A percentile compares a stretch with the other conserved stretches of the same genome.
Evolutionary conservation across 2,888 invertebrate genomes (phyloP).

Genomic region (Tribolium freemani): DNA sequence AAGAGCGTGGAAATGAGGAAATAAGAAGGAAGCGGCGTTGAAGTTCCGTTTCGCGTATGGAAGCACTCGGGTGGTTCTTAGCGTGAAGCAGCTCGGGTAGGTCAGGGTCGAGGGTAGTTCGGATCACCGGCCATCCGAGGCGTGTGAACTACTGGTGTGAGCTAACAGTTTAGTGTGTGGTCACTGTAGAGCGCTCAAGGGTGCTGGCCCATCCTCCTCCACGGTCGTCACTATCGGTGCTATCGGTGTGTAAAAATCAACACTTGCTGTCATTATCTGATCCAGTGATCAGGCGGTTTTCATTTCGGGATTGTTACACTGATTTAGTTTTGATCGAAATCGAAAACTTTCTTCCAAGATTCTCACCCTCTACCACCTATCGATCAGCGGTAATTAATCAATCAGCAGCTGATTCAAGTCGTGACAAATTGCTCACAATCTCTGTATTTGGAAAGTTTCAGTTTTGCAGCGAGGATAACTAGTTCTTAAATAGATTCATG

Average conservation of each 20-base stretch:
- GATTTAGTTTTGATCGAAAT: not conserved
- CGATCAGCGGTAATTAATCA: no score
- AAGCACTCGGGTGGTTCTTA: constrained; percentile 65
- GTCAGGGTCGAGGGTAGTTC: constrained; percentile 68
- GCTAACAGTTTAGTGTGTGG: constrained; percentile 67
- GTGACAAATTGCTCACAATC: constrained; percentile 20
- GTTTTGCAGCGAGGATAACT: constrained; percentile 19
- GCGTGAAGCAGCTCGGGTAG: constrained; percentile 65
- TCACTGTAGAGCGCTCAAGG: constrained; percentile 66
- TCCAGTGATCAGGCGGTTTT: constrained; percentile 57
- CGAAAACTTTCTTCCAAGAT: no score
- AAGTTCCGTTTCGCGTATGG: constrained; percentile 52
- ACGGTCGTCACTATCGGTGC: constrained; percentile 60
- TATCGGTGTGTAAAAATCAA: constrained; percentile 61
- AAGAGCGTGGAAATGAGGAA: constrained; percentile 22
- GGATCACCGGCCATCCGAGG: constrained; percentile 68
- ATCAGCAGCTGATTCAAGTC: not conserved
- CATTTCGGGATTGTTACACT: constrained; percentile 51
- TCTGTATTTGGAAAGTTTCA: constrained; percentile 35
- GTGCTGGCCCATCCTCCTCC: constrained; percentile 52
- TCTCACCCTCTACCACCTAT: no score
- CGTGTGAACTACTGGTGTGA: constrained; percentile 62
- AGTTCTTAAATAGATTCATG: constrained; percentile 42
- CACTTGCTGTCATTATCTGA: constrained; percentile 58
- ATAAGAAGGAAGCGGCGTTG: constrained; percentile 15